Base-by-base conservation (phyloP, 2,797 vertebrate genomes). In the Microchirus variegatus region DNA sequence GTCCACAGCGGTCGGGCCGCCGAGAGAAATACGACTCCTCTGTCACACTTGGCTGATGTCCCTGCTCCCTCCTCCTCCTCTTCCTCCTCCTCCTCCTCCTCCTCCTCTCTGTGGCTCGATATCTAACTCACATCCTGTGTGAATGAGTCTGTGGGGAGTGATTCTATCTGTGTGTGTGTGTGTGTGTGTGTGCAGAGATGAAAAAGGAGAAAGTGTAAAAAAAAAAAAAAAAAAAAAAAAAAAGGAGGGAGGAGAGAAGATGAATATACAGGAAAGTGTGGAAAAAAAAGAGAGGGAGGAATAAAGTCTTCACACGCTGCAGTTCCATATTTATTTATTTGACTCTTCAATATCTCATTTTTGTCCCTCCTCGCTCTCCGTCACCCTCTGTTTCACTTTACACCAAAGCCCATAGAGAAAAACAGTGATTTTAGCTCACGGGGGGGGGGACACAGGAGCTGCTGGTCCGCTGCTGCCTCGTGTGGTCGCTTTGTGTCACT, bases 41-140 rank as follows among this genome's bases (percentile, higher is more conserved):
- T 89, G 90, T 93, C 92, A 92, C 90, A 90, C 81, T 91, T 89
- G 89, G 91, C 93, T 91, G 90, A 86, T 76, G 88, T 83, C 83
- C 84, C 83, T 62, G 65, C 56, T 75, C 84, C 73, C 78, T 64
- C 78, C 82, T 45, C 76, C 57, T 31, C 31, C 4, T 5, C 78
- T n/a, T n/a, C n/a, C n/a, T n/a, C n/a, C n/a, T 42, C 82, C 35
- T 71, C 67, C 65, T 67, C 31, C 48, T 47, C 54, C 79, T 53
- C 66, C 63, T 38, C 47, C 64, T 43, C 66, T 53, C 61, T 43
- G 44, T 46, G n/a, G n/a, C 75, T 84, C 76, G 15, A 67, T 76
- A 73, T 86, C 79, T 75, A 79, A 83, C 80, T 79, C 75, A 36
- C 70, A 81, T 78, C 74, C 72, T 73, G 31, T 70, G 66, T 37